Evolutionary conservation across 2,113 vertebrate genomes (phyloP).

Genomic region (Speoplatyrhinus poulsoni): DNA sequence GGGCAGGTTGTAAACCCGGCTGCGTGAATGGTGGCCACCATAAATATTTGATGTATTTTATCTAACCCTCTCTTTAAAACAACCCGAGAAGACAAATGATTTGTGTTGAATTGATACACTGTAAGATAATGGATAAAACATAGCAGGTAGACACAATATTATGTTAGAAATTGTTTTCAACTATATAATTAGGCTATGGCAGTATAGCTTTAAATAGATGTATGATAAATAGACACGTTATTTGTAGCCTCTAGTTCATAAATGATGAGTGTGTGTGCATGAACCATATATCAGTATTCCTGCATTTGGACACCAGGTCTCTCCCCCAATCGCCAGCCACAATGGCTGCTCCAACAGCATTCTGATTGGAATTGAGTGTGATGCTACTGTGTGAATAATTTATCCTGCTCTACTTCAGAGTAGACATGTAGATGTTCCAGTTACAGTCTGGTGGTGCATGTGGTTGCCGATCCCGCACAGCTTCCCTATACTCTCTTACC

Average conservation of each 20-base stretch:
- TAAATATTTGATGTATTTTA: conserved; percentile 6
- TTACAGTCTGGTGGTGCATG: neutral
- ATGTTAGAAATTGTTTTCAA: no score
- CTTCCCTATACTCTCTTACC: conserved; percentile 5
- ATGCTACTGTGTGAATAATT: conserved; percentile 17
- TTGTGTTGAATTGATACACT: neutral
- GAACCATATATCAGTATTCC: neutral
- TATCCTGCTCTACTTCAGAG: conserved; percentile 18
- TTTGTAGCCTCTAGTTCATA: no score
- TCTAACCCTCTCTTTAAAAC: neutral
- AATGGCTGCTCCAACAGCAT: neutral
- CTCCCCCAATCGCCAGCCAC: neutral
- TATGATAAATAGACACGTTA: no score
- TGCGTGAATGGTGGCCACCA: neutral
- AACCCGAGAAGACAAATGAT: neutral
- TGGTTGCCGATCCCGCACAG: conserved; percentile 3
- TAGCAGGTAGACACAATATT: no score
- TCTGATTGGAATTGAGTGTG: conserved; percentile 8
- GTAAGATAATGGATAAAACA: no score
- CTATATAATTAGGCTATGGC: no score
- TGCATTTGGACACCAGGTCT: no score
- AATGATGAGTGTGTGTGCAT: neutral
- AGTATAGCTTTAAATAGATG: no score
- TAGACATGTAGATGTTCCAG: conserved; percentile 8
- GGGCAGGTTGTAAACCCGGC: neutral